These are phyloP conservation scores for Rachycentron canadum DNA, from an alignment of 2,797 vertebrate species.

Conservation along the genomic window DNA sequence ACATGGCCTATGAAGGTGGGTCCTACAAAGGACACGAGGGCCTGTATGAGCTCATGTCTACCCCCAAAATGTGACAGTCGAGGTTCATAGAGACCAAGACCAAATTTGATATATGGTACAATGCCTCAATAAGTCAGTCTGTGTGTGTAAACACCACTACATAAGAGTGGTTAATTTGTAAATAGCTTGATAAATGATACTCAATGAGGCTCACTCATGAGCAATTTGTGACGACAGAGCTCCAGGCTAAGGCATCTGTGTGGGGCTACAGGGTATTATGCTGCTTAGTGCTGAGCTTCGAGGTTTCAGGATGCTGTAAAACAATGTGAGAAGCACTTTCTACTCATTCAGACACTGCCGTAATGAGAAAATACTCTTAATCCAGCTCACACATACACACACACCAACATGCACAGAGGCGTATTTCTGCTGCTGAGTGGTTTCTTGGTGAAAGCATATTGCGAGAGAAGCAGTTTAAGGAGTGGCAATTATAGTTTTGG, in stretches of 20 bases:
- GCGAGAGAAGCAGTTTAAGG: constrained; percentile 86
- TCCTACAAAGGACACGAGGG: background rate
- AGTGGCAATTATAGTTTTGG: constrained; percentile 88
- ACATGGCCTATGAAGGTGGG: background rate
- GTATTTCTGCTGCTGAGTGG: constrained; percentile 85
- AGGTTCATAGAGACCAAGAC: too few species aligned
- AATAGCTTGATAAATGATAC: constrained; percentile 38
- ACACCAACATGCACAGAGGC: constrained; percentile 63
- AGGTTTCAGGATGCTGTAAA: constrained; percentile 82
- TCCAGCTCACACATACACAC: constrained; percentile 79
- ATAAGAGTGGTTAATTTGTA: background rate
- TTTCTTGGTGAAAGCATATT: constrained; percentile 86
- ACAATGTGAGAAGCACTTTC: constrained; percentile 85
- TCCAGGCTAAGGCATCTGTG: constrained; percentile 44
- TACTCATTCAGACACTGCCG: constrained; percentile 79
- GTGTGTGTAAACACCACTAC: background rate
- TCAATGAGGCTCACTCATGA: constrained; percentile 40
- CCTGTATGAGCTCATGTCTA: background rate
- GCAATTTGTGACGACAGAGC: constrained; percentile 60
- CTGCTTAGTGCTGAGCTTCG: constrained; percentile 81
- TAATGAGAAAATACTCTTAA: constrained; percentile 86
- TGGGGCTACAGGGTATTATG: constrained; percentile 86
- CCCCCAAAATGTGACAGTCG: too few species aligned
- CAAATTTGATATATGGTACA: too few species aligned
- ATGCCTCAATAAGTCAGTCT: too few species aligned